Evolutionary conservation across 2,888 invertebrate genomes (phyloP), one percentile per base, ranked within the genome.

Genomic region (Drosophila prolongata): DNA sequence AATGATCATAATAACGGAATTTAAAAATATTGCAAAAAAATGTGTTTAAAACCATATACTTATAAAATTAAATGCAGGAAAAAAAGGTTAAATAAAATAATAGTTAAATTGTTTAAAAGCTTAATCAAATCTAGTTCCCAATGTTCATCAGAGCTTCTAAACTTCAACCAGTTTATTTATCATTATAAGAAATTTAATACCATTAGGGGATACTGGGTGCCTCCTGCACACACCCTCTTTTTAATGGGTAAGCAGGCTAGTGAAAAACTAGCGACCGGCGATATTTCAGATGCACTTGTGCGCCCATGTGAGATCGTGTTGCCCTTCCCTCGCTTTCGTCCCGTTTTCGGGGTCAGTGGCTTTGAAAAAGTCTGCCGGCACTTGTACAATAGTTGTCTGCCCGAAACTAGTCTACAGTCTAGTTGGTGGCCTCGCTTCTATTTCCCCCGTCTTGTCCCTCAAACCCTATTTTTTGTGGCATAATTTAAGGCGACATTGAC

Each of bases 401-500:
- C 77, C 70, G 66, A 80, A 85, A 81, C 58, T 87, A 76, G 78
- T 81, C 76, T 85, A 84, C 65, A 69, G 58, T 69, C 61, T 57
- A 50, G 52, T 11, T 74, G 52, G 49, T 34, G 27, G 46, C 40
- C 44, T 27, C 27, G 34, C 58, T 19, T 37, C 14, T 13, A 24
- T 13, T 46, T 27, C n/a, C 27, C 14, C 14, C 38, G 13, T 14
- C 24, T 34, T 64, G 30, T 50, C 30, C 30, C 3, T 3, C 2
- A 24, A 24, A 24, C 24, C 30, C 10, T 34, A 70, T 50, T 66
- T 64, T 64, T 65, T 87, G 65, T 68, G 79, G 78, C 87, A 87
- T 86, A 84, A 84, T 86, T 87, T 89, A 80, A 82, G 75, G 68
- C 88, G 87, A 84, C 87, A 88, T 89, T 87, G 87, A 79, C 87